Evolutionary conservation across 1,140 invertebrate species (phyloP), one percentile per base, ranked within the genome.

Genomic region (Ceratosolen solmsi): DNA sequence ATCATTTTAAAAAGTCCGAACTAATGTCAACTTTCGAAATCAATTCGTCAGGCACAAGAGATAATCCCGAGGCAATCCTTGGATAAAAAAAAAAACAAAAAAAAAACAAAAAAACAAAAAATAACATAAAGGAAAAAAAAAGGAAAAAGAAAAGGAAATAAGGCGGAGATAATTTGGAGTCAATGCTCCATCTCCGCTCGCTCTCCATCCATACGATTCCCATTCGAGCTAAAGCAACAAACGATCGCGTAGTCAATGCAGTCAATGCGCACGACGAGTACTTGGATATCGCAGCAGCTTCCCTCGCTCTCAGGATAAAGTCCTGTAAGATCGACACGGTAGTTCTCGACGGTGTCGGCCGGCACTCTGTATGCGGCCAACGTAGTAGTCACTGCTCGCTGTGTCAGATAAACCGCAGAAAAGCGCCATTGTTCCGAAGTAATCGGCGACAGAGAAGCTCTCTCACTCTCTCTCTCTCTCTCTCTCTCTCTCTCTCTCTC

Each of bases 361-460:
- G 70, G 22, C 13, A 25, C 36, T 49, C 22, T 17, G 65, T 72
- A 54, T 79, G 46, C 51, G 51, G 68, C 25, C 15, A 33, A 49
- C 9, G 70, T 71, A 49, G 70, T 41, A 49, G 46, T 73, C 49
- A 33, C 68, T 25, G 49, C 74, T 41, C 58, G 58, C 46, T 49
- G 70, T 54, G 71, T 81, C 80, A 73, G 81, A 82, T 82, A 82
- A 82, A 82, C 81, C 81, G 81, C 75, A 76, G 60, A 82, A 82
- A 82, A 82, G 80, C 80, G 51, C 73, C 81, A 82, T 82, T 82
- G 81, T 82, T 70, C 75, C 41, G 36, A 73, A 72, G 81, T 78
- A 82, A 82, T 82, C 81, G 81, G 27, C 41, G 54, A 68, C 70
- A 73, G 80, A 73, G 80, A 49, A 76, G 73, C 72, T 80, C 71